These are phyloP conservation scores for Chrysomela aeneicollis DNA, from an alignment of 2,888 invertebrate species.

Conservation along the genomic window DNA sequence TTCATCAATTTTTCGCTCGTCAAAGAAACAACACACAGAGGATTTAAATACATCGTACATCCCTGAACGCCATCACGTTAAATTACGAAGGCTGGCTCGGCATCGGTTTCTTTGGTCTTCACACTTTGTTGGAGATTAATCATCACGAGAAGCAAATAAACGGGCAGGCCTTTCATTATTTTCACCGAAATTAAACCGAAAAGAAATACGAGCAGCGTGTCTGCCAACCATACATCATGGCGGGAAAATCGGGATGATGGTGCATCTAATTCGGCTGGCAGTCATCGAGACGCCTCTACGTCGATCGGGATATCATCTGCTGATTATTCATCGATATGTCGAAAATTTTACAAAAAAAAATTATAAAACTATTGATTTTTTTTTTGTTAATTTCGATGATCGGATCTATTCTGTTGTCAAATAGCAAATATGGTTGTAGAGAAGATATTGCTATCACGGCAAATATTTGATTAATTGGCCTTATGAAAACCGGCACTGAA, in stretches of 20 bases:
- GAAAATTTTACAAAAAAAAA: no score
- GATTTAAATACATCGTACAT: conserved; percentile 7
- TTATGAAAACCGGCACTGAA: no score
- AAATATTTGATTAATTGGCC: no score
- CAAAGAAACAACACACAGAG: no score
- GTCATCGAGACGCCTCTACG: conserved; percentile 55
- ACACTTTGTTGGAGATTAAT: conserved; percentile 43
- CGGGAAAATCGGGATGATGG: conserved; percentile 49
- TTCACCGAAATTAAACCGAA: conserved; percentile 49
- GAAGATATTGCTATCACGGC: no score
- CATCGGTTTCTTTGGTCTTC: conserved; percentile 36
- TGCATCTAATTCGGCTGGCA: conserved; percentile 58
- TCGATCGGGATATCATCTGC: no score
- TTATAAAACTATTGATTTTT: no score
- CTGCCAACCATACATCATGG: conserved; percentile 53
- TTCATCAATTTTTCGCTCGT: no score
- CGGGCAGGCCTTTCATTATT: conserved; percentile 46
- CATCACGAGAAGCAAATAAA: conserved; percentile 42
- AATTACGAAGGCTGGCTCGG: conserved; percentile 27
- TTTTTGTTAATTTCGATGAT: no score
- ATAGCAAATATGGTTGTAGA: no score
- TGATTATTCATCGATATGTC: no score
- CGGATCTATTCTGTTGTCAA: no score
- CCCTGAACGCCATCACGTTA: conserved; percentile 24
- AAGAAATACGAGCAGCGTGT: conserved; percentile 52